Conservation (phyloP, 2,113 vertebrate genomes). For the Hydrolagus affinis region DNA sequence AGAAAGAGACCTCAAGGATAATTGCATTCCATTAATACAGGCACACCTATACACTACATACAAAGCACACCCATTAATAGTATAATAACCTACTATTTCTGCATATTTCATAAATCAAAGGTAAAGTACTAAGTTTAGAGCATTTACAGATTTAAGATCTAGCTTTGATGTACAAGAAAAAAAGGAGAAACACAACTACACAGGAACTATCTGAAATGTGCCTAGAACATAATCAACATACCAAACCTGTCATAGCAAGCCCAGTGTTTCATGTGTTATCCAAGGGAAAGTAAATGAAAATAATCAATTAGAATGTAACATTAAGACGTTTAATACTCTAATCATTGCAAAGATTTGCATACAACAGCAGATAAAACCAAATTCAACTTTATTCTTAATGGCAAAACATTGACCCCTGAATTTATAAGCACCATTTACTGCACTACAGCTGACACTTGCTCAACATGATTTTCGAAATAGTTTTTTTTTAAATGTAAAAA, state of each 20-base stretch:
- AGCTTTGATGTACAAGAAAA: no score
- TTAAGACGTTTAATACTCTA: background rate
- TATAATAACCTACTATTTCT: no score
- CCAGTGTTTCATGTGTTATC: background rate
- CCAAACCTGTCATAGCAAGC: constrained; percentile 12
- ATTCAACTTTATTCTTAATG: background rate
- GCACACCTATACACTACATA: no score
- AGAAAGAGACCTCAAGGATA: no score
- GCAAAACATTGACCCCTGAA: no score
- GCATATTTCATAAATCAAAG: no score
- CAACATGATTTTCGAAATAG: background rate
- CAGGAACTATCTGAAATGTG: background rate
- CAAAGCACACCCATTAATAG: no score
- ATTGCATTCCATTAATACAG: no score
- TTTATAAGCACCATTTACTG: background rate
- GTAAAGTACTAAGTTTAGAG: no score
- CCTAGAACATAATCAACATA: constrained; percentile 4
- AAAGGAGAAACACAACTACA: no score
- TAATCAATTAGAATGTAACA: background rate
- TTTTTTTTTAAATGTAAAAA: background rate
- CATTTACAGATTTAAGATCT: no score
- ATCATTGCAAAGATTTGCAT: background rate
- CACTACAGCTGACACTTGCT: background rate
- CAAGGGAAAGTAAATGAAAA: background rate
- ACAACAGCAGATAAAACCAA: background rate